Evolutionary conservation across 2,888 invertebrate species (phyloP).

Genomic region (Crepidodera aurea): DNA sequence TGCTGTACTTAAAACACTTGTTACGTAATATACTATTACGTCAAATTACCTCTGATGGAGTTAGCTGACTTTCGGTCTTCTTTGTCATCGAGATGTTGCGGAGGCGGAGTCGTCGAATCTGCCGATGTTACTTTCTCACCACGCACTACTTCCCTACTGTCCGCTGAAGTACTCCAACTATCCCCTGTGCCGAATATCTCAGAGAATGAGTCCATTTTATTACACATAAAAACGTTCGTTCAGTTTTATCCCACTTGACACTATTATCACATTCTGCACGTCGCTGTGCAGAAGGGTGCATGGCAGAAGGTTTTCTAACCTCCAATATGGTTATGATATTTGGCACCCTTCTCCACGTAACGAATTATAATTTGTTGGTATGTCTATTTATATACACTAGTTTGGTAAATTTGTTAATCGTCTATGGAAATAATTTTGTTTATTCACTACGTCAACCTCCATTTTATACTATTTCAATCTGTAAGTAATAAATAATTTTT

Average conservation of each 20-base stretch:
- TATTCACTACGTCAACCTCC: slow-evolving; percentile 41
- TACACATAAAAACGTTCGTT: slow-evolving; percentile 25
- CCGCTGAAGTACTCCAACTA: slow-evolving; percentile 47
- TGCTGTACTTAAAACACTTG: too few relatives aligned
- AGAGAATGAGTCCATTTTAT: slow-evolving; percentile 63
- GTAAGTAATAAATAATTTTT: slow-evolving; percentile 26
- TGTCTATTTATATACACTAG: neutral
- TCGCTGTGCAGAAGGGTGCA: slow-evolving; percentile 43
- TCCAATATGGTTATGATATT: slow-evolving; percentile 5
- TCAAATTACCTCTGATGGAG: slow-evolving; percentile 74
- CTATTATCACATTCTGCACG: slow-evolving; percentile 30
- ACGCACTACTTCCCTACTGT: slow-evolving; percentile 42
- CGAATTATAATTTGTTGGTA: neutral
- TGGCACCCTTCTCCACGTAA: neutral
- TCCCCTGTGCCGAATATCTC: slow-evolving; percentile 60
- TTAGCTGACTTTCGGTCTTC: slow-evolving; percentile 71
- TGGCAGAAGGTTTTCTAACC: slow-evolving; percentile 45
- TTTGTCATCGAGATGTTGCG: slow-evolving; percentile 49
- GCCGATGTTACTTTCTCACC: slow-evolving; percentile 59
- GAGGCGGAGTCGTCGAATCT: slow-evolving; percentile 70
- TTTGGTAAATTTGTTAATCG: neutral
- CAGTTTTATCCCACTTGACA: slow-evolving; percentile 23
- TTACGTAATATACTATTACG: too few relatives aligned
- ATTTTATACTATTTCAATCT: slow-evolving; percentile 27
- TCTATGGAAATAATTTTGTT: neutral